Evolutionary conservation across 64 coral and sea anemone genomes (phyloP).

Genomic region (Platygyra sinensis): DNA sequence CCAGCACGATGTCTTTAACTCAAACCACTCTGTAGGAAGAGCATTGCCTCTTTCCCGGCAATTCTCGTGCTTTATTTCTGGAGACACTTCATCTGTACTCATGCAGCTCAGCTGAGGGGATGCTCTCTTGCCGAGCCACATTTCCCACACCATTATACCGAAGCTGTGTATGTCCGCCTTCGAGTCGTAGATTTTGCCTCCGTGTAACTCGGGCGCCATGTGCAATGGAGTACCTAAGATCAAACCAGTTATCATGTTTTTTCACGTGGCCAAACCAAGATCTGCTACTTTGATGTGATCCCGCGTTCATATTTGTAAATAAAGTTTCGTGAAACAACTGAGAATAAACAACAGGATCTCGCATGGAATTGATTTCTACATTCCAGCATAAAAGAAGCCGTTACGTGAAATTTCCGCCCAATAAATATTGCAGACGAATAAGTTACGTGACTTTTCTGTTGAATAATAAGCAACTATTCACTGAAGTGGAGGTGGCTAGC

Average conservation of each 20-base stretch:
- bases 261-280: neutral
- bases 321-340: neutral
- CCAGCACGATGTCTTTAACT: neutral
- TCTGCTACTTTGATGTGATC: conserved; percentile 12
- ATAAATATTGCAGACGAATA: no score
- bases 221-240: neutral
- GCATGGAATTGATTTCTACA: no score
- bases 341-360: no score
- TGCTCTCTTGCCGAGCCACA: neutral
- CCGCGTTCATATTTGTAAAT: neutral
- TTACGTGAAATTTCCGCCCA: no score
- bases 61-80: neutral
- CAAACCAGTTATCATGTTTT: neutral
- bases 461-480: no score
- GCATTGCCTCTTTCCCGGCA: neutral
- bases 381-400: no score
- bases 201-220: neutral
- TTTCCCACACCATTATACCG: neutral
- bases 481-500: no score
- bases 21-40: neutral
- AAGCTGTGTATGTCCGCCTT: conserved; percentile 23
- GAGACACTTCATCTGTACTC: neutral
- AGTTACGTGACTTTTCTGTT: no score
- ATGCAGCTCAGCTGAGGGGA: neutral
- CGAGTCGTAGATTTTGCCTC: neutral